phyloP scores from a whole-genome alignment of 2,113 vertebrate genomes.

The Prunella fulvescens region DNA sequence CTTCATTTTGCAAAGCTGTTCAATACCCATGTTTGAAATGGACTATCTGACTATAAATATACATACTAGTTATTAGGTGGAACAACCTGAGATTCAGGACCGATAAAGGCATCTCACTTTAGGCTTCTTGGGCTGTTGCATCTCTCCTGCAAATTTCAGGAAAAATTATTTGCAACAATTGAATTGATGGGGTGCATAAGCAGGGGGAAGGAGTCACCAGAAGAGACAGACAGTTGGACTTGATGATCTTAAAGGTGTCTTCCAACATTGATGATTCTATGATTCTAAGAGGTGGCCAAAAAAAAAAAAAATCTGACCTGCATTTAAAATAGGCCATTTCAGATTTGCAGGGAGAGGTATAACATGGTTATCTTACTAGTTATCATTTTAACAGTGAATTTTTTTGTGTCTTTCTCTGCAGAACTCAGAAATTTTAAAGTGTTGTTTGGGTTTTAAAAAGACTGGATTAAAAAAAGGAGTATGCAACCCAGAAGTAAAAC shows the following conservation, averaged over 20 bases:
- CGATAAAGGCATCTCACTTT: background rate
- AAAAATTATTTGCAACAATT: background rate
- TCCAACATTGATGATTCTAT: background rate
- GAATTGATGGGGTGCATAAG: background rate
- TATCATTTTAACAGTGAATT: background rate
- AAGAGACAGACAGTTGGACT: background rate
- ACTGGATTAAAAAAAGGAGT: background rate
- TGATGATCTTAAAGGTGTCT: background rate
- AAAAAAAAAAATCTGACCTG: background rate
- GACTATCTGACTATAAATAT: background rate
- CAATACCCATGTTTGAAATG: background rate
- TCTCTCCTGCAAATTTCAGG: background rate
- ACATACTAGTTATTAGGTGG: background rate
- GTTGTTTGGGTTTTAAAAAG: background rate
- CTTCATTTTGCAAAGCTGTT: background rate
- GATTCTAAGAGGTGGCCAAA: background rate
- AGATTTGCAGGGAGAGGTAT: background rate
- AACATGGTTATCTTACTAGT: background rate
- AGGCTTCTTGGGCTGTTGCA: background rate
- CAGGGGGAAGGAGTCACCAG: background rate
- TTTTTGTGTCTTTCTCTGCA: background rate
- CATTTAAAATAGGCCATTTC: background rate
- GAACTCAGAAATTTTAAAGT: background rate
- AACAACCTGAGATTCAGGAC: background rate
- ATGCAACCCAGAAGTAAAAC: background rate